Conservation (phyloP, 2,797 vertebrate species). For the Aphelocoma californica region DNA sequence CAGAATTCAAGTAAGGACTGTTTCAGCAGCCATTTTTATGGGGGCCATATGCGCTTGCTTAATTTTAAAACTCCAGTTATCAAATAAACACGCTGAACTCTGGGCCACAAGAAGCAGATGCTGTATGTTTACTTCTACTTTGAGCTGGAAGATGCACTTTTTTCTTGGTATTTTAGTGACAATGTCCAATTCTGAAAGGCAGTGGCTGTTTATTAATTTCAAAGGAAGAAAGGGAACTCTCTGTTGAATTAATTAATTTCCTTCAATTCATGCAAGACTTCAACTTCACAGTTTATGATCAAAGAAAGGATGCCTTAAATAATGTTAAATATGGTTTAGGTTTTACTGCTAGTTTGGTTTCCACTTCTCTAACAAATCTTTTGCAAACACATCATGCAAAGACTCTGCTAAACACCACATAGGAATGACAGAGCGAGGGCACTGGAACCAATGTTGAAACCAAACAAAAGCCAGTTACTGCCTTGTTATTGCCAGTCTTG, state of each 20-base stretch:
- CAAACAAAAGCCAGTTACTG: background rate
- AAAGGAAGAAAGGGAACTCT: background rate
- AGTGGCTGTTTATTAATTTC: background rate
- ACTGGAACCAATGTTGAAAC: background rate
- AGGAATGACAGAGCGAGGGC: background rate
- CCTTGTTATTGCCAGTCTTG: background rate
- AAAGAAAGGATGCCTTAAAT: slow-evolving; percentile 6
- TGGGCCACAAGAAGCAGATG: background rate
- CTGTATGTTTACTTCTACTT: background rate
- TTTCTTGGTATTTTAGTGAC: background rate
- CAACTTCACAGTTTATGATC: background rate
- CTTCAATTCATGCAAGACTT: background rate
- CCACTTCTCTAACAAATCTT: background rate
- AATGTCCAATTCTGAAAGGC: background rate
- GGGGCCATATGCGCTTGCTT: too few relatives aligned
- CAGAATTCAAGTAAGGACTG: background rate
- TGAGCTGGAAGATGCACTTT: background rate
- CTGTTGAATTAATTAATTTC: slow-evolving; percentile 39
- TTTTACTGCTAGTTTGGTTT: background rate
- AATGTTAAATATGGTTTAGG: background rate
- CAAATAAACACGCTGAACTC: background rate
- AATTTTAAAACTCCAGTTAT: background rate
- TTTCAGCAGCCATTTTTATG: background rate
- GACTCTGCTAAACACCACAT: background rate
- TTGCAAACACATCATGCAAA: background rate